phyloP scores from a whole-genome alignment of 2,888 invertebrate species.

The Sipha maydis region DNA sequence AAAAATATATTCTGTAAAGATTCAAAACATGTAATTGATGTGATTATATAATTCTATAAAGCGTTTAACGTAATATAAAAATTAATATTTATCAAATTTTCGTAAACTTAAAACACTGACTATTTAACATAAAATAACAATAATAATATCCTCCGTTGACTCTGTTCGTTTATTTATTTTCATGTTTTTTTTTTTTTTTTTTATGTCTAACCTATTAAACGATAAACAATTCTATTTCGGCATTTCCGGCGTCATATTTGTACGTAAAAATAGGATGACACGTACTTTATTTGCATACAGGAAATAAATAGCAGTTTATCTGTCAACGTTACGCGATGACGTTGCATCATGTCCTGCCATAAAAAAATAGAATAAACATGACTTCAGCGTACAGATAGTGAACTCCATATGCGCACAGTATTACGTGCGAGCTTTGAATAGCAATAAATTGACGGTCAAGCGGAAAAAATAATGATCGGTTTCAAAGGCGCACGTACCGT shows the following conservation, averaged over 20 bases:
- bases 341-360: not conserved
- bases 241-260: not conserved
- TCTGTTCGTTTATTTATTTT: not conserved
- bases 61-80: not conserved
- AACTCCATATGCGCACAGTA: not conserved
- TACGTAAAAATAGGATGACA: not conserved
- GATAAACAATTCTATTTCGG: not conserved
- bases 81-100: no score
- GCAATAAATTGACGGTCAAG: not conserved
- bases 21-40: not conserved
- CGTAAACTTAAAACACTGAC: not conserved
- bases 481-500: not conserved
- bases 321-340: constrained; percentile 3
- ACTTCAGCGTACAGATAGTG: not conserved
- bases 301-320: constrained; percentile 41
- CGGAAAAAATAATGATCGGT: constrained; percentile 1
- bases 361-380: not conserved
- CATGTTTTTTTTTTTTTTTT: no score
- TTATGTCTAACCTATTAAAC: not conserved
- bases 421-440: not conserved
- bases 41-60: not conserved
- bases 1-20: not conserved
- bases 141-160: not conserved
- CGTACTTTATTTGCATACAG: constrained; percentile 24
- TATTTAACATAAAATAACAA: not conserved